Percentiles rank a stretch among this genome's conserved stretches.
Evolutionary conservation across 2,888 invertebrate species (phyloP).

Genomic region (Busseola fusca): DNA sequence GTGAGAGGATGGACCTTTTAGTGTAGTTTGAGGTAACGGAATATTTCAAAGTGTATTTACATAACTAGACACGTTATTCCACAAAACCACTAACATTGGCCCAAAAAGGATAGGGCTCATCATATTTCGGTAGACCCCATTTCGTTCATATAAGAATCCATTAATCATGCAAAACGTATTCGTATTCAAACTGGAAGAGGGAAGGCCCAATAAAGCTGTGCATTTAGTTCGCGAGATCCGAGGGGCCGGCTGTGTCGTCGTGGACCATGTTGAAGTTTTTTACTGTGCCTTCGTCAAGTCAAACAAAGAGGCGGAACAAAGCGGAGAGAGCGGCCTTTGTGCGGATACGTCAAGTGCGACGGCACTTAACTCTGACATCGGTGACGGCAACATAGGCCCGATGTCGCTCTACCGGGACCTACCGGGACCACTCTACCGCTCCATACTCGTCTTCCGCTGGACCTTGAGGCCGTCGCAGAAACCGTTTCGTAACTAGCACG

Average conservation of each 20-base stretch:
- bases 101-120: slow-evolving; percentile 49
- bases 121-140: slow-evolving; percentile 38
- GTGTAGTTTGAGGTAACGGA: slow-evolving; percentile 65
- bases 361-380: slow-evolving; percentile 84
- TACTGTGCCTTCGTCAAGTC: slow-evolving; percentile 78
- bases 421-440: slow-evolving; percentile 12
- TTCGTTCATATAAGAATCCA: slow-evolving; percentile 33
- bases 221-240: slow-evolving; percentile 65
- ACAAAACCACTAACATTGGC: slow-evolving; percentile 47
- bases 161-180: slow-evolving; percentile 45
- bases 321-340: slow-evolving; percentile 86
- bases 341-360: slow-evolving; percentile 79
- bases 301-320: slow-evolving; percentile 88
- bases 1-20: slow-evolving; percentile 72
- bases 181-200: slow-evolving; percentile 39
- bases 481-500: slow-evolving; percentile 18
- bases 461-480: slow-evolving; percentile 40
- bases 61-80: slow-evolving; percentile 37
- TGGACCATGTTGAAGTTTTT: slow-evolving; percentile 77
- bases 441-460: slow-evolving; percentile 52
- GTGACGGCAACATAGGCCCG: slow-evolving; percentile 71
- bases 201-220: slow-evolving; percentile 68
- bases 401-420: slow-evolving; percentile 58
- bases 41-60: slow-evolving; percentile 52
- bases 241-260: slow-evolving; percentile 63